Evolutionary conservation across 2,888 invertebrate species (phyloP), one percentile per base, ranked within the genome.

Genomic region (Chalcosyrphus nemorum): DNA sequence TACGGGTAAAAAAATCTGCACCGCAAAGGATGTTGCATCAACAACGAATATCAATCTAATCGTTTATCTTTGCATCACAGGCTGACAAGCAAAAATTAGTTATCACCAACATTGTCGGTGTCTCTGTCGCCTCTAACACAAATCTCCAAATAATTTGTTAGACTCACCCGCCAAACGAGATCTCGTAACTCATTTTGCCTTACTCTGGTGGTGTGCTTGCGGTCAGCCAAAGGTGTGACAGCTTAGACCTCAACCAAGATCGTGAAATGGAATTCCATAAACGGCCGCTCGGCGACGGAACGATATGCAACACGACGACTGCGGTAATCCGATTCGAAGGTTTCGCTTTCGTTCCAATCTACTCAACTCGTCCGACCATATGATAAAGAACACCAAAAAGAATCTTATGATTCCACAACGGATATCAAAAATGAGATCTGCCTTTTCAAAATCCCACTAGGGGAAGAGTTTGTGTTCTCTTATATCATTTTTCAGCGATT

Each of bases 391-490:
- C 41, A n/a, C n/a, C n/a, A 13, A 70, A 27, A 59, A 38, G 66
- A 77, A 77, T 80, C 84, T 74, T 77, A 63, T 77, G 78, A 82
- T 74, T 74, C 77, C 68, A 72, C 72, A 77, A 63, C 63, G 70
- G 74, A 59, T 65, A 75, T 80, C 85, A 80, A 81, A 85, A 85
- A 57, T 81, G 71, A 81, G 71, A 85, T 81, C 85, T 85, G 70
- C 57, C 35, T 75, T 59, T 61, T 59, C 45, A 27, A 75, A 80
- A 66, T 66, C 66, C 68, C 38, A 75, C 65, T 76, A 72, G 71
- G 74, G 65, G 70, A 47, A 17, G 61, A 41, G 74, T n/a, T n/a
- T n/a, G n/a, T n/a, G n/a, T 80, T 75, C 84, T 75, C 84, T 74
- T 80, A 70, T 84, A 85, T 85, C 80, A 81, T 85, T 80, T 80